phyloP scores from a whole-genome alignment of 2,113 vertebrate species.

The Parotia lawesii region DNA sequence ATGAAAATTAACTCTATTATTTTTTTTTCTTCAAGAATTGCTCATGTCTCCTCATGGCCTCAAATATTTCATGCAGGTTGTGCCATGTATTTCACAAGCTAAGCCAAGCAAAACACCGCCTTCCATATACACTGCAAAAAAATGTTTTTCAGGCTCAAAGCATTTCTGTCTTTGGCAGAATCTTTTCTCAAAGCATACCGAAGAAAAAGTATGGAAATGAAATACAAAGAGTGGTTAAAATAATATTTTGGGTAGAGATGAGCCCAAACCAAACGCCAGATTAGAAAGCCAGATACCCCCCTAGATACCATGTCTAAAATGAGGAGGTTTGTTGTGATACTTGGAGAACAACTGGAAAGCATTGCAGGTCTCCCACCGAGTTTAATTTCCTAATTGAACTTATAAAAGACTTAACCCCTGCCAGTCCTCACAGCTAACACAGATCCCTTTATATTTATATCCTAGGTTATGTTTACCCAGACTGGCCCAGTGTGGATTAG shows the following conservation, averaged over 20 bases:
- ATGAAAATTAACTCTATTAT: conserved; percentile 1
- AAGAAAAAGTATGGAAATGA: conserved; percentile 54
- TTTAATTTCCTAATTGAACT: conserved; percentile 24
- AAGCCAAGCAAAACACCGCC: conserved; percentile 55
- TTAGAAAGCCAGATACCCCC: conserved; percentile 18
- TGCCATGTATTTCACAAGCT: conserved; percentile 54
- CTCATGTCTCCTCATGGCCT: conserved; percentile 42
- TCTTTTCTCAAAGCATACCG: conserved; percentile 33
- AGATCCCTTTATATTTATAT: background rate
- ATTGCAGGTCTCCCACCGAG: background rate
- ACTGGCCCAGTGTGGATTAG: background rate
- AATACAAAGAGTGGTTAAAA: conserved; percentile 59
- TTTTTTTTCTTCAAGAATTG: background rate
- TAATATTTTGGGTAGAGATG: conserved; percentile 54
- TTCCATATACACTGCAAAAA: conserved; percentile 45
- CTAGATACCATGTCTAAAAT: background rate
- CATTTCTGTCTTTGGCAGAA: conserved; percentile 62
- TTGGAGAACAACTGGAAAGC: background rate
- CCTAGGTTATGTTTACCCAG: background rate
- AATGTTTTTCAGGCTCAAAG: conserved; percentile 61
- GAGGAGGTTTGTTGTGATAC: conserved; percentile 8
- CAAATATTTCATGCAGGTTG: conserved; percentile 66
- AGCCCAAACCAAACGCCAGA: conserved; percentile 35
- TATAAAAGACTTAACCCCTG: background rate
- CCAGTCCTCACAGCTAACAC: background rate